Conservation (phyloP, 2,888 invertebrate species). For the Meiosimyza decipiens region DNA sequence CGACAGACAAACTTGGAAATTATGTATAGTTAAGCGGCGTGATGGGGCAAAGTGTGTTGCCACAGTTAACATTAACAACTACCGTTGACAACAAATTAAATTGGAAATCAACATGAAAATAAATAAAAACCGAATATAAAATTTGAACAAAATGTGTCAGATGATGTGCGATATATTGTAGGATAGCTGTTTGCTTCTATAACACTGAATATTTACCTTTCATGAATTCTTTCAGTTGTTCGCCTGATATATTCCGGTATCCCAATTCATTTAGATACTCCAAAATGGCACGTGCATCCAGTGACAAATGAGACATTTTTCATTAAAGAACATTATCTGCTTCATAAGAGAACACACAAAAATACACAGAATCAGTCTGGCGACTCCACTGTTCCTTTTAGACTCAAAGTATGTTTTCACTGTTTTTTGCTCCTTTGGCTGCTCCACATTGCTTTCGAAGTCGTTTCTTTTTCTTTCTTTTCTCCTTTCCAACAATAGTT, state of each 20-base stretch:
- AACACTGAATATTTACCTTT: conserved; percentile 71
- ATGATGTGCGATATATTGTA: too few species aligned
- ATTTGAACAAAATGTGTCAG: too few species aligned
- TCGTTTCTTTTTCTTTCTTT: conserved; percentile 17
- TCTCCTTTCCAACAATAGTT: conserved; percentile 1
- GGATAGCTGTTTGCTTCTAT: neutral
- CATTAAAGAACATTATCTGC: conserved; percentile 26
- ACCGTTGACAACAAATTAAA: too few species aligned
- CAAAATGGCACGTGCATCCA: conserved; percentile 80
- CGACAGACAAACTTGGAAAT: conserved; percentile 5
- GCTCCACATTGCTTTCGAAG: neutral
- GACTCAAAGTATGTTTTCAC: conserved; percentile 39
- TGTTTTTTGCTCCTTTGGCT: conserved; percentile 19
- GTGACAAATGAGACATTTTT: conserved; percentile 66
- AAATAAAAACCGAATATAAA: too few species aligned
- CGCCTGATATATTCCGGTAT: conserved; percentile 78
- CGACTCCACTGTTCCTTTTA: conserved; percentile 36
- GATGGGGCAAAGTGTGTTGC: conserved; percentile 1
- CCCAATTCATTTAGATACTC: conserved; percentile 80
- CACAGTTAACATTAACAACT: too few species aligned
- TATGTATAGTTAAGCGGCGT: too few species aligned
- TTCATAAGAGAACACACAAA: neutral
- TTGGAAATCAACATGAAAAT: too few species aligned
- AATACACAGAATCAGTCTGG: conserved; percentile 11
- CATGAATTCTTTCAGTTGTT: conserved; percentile 82